These are phyloP conservation scores for Urocolius indicus DNA, from an alignment of 2,113 vertebrate genomes.

Conservation along the genomic window DNA sequence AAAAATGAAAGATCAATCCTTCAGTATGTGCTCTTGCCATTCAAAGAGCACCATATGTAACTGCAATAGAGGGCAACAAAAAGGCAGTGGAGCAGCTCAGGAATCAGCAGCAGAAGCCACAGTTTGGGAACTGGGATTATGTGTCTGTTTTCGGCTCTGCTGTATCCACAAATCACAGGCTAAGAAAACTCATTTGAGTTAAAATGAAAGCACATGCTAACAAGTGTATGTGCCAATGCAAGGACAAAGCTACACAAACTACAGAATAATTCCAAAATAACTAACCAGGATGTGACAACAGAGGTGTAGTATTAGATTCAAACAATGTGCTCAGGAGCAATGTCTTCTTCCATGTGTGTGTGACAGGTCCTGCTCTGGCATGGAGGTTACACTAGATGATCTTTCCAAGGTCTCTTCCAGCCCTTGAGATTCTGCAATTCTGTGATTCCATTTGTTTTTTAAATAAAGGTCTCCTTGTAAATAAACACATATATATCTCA, in stretches of 20 bases:
- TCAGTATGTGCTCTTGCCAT: background rate
- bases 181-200: background rate
- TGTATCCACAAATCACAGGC: background rate
- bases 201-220: background rate
- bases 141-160: background rate
- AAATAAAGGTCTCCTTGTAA: background rate
- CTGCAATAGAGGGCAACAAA: fast-evolving
- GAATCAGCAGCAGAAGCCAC: background rate
- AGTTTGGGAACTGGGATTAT: background rate
- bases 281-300: background rate
- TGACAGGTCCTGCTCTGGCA: no score
- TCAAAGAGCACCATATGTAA: background rate
- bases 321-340: fast-evolving
- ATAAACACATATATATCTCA: background rate
- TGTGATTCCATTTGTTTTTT: background rate
- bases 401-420: no score
- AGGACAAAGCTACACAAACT: background rate
- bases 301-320: background rate
- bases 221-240: fast-evolving
- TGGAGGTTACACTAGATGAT: no score
- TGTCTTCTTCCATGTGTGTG: background rate
- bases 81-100: background rate
- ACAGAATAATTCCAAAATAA: background rate
- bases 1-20: background rate
- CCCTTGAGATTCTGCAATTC: no score